Evolutionary conservation across 1,140 invertebrate species (phyloP).

Genomic region (Ctenoplectra terminalis): DNA sequence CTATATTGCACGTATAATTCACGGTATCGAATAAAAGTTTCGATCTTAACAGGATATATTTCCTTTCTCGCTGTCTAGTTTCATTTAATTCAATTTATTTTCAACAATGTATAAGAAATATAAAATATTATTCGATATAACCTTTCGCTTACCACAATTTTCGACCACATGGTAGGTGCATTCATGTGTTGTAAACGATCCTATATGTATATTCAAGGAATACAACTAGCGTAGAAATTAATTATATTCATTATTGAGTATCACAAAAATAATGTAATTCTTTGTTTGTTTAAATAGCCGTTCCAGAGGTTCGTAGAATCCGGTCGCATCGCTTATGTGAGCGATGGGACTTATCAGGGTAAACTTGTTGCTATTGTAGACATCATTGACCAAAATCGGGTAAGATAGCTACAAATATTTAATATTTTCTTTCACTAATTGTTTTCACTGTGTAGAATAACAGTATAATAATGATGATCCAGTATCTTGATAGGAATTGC

Average conservation of each 20-base stretch:
- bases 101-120: not conserved
- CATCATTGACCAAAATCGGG: slow-evolving; percentile 98
- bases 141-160: slow-evolving; percentile 18
- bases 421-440: slow-evolving; percentile 37
- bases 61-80: not conserved
- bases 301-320: slow-evolving; percentile 98
- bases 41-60: not conserved
- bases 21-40: not conserved
- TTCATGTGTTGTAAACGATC: not conserved
- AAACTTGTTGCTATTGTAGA: slow-evolving; percentile 97
- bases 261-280: not conserved
- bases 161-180: slow-evolving; percentile 56
- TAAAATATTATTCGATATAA: slow-evolving; percentile 42
- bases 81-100: slow-evolving; percentile 1
- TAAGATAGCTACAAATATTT: slow-evolving; percentile 81
- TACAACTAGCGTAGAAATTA: not conserved
- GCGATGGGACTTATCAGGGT: slow-evolving; percentile 93
- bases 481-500: slow-evolving; percentile 87
- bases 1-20: slow-evolving; percentile 16
- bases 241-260: not conserved
- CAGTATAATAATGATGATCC: slow-evolving; percentile 80
- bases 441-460: no score
- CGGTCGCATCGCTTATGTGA: slow-evolving; percentile 97
- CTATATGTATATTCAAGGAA: not conserved
- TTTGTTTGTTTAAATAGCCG: slow-evolving; percentile 84